Evolutionary conservation across 2,888 invertebrate genomes (phyloP).

Genomic region (Cremastinae sp.): DNA sequence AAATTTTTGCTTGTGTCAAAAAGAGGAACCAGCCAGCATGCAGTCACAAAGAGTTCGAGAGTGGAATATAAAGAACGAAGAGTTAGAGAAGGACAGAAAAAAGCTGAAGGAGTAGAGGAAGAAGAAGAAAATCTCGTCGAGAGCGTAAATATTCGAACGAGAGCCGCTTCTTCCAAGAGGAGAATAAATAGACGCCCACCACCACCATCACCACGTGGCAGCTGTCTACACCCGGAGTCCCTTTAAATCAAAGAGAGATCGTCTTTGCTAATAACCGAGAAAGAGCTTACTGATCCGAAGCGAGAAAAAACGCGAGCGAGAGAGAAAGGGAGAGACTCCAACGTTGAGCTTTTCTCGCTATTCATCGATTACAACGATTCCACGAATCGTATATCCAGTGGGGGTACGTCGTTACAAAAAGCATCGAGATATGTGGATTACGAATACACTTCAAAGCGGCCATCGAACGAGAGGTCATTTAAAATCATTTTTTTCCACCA

Average conservation of each 20-base stretch:
- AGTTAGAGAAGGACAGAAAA: constrained; percentile 12
- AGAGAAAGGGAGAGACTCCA: constrained; percentile 15
- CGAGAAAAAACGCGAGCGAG: constrained; percentile 28
- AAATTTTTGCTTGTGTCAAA: constrained; percentile 36
- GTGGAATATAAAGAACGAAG: constrained; percentile 55
- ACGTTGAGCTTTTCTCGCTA: constrained; percentile 52
- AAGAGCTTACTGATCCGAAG: constrained; percentile 59
- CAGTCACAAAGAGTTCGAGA: constrained; percentile 55
- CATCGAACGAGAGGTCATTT: not conserved
- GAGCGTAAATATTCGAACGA: constrained; percentile 66
- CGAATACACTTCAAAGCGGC: constrained; percentile 16
- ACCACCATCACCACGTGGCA: constrained; percentile 68
- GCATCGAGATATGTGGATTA: constrained; percentile 31
- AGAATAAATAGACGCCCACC: constrained; percentile 71
- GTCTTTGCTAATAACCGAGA: constrained; percentile 67
- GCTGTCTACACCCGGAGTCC: constrained; percentile 69
- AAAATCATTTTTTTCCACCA: constrained; percentile 6
- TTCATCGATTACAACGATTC: constrained; percentile 62
- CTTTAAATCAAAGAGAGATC: constrained; percentile 70
- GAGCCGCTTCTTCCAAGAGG: constrained; percentile 68
- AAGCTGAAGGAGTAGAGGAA: constrained; percentile 11
- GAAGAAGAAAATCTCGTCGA: constrained; percentile 50
- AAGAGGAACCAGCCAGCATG: constrained; percentile 26
- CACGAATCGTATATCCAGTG: constrained; percentile 54
- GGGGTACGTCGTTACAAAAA: constrained; percentile 29